Conservation (phyloP, 2,113 vertebrate genomes). For the Laterallus jamaicensis region DNA sequence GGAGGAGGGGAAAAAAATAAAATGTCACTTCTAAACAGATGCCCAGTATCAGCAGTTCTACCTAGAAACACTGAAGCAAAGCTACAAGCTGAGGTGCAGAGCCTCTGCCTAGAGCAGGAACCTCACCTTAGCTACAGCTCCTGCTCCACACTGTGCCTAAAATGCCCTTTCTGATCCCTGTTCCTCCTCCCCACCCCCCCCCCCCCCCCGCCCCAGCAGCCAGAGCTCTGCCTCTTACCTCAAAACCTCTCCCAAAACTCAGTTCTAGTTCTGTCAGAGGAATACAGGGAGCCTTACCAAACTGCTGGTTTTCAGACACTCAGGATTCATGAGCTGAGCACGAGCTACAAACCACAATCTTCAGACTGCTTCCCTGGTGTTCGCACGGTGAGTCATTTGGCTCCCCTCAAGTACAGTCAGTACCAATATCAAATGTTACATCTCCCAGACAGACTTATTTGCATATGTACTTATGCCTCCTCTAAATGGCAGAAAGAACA, state of each 20-base stretch:
- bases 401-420: not conserved
- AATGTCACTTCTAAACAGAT: not conserved
- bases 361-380: not conserved
- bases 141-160: rapidly evolving
- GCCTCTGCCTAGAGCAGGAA: not conserved
- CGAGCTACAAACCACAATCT: not conserved
- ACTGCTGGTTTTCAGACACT: not conserved
- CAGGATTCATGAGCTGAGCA: not conserved
- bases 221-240: not conserved
- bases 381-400: not conserved
- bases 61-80: not conserved
- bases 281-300: not conserved
- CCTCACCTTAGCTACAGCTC: not conserved
- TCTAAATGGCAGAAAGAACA: constrained; percentile 1
- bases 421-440: not conserved
- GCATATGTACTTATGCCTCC: not conserved
- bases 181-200: not conserved
- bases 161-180: not conserved
- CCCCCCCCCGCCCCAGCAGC: not conserved
- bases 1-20: not conserved
- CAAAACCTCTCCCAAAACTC: not conserved
- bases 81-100: not conserved
- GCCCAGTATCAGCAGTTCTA: not conserved
- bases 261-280: not conserved
- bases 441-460: not conserved